Evolutionary conservation across 2,113 vertebrate genomes (phyloP).

Genomic region (Cephalopholis sonnerati): DNA sequence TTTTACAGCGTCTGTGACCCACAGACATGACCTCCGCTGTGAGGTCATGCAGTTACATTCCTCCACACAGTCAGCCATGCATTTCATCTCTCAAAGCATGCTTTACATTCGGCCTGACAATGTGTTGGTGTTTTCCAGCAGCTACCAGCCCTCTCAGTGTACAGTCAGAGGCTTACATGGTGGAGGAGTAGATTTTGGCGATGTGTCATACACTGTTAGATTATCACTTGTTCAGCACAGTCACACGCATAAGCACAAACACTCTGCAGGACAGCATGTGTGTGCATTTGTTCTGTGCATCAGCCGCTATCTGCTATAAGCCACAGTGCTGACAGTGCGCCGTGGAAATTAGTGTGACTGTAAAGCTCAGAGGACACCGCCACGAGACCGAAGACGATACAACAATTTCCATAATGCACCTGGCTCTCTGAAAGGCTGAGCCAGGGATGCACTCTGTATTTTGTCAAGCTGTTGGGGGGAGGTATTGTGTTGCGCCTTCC

Average conservation of each 20-base stretch:
- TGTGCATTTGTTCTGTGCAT: slow-evolving; percentile 1
- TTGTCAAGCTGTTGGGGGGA: slow-evolving; percentile 26
- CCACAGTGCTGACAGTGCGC: slow-evolving; percentile 18
- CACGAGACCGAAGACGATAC: background rate
- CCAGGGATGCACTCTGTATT: slow-evolving; percentile 8
- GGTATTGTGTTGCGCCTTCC: slow-evolving; percentile 19
- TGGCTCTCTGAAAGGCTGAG: slow-evolving; percentile 45
- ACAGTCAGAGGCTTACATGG: slow-evolving; percentile 4
- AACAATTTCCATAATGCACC: slow-evolving; percentile 62
- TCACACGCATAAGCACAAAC: slow-evolving; percentile 10
- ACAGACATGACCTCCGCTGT: background rate
- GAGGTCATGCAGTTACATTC: slow-evolving; percentile 18
- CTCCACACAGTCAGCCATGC: slow-evolving; percentile 10
- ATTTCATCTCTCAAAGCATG: slow-evolving; percentile 26
- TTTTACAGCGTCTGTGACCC: slow-evolving; percentile 12
- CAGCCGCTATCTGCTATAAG: background rate
- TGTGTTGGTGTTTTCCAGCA: slow-evolving; percentile 3
- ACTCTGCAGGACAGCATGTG: background rate
- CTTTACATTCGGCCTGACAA: background rate
- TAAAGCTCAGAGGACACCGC: slow-evolving; percentile 27
- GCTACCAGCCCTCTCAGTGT: background rate
- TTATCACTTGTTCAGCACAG: slow-evolving; percentile 5
- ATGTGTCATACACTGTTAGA: background rate
- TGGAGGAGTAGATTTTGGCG: slow-evolving; percentile 6
- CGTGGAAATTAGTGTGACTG: background rate